phyloP scores from a whole-genome alignment of 2,888 invertebrate genomes.

The Cordilura impudica region DNA sequence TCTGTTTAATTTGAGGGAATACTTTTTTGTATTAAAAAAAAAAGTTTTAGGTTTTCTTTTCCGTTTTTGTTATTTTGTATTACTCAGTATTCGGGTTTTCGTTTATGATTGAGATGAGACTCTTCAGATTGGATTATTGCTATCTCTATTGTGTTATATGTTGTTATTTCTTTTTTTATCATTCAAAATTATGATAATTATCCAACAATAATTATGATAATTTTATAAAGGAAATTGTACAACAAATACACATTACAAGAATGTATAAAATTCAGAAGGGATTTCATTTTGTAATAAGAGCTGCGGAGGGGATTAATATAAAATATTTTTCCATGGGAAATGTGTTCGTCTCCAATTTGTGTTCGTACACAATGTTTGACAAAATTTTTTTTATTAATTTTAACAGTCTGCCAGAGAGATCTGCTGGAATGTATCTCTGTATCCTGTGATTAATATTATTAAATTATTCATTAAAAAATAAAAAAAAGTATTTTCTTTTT shows the following conservation, averaged over 20 bases:
- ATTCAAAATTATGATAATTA: not conserved
- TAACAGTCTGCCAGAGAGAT: too few relatives aligned
- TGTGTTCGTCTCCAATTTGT: too few relatives aligned
- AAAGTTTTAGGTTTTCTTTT: not conserved
- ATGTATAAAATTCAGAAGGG: too few relatives aligned
- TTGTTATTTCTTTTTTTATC: not conserved
- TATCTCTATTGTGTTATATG: not conserved
- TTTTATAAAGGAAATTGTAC: not conserved
- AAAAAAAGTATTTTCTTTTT: too few relatives aligned
- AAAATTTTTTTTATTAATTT: too few relatives aligned
- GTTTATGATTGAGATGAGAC: not conserved
- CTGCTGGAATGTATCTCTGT: too few relatives aligned
- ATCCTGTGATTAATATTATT: too few relatives aligned
- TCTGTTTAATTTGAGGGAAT: slow-evolving; percentile 10
- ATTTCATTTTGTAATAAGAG: too few relatives aligned
- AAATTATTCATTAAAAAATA: too few relatives aligned
- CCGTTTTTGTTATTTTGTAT: not conserved
- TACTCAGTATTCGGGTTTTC: not conserved
- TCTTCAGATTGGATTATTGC: not conserved
- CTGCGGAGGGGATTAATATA: too few relatives aligned
- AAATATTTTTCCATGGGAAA: too few relatives aligned
- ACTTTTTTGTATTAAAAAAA: not conserved
- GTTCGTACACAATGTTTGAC: too few relatives aligned
- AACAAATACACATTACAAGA: not conserved
- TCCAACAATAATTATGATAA: not conserved